Base-by-base conservation (phyloP, 1,140 invertebrate species). In the Atta cephalotes region DNA sequence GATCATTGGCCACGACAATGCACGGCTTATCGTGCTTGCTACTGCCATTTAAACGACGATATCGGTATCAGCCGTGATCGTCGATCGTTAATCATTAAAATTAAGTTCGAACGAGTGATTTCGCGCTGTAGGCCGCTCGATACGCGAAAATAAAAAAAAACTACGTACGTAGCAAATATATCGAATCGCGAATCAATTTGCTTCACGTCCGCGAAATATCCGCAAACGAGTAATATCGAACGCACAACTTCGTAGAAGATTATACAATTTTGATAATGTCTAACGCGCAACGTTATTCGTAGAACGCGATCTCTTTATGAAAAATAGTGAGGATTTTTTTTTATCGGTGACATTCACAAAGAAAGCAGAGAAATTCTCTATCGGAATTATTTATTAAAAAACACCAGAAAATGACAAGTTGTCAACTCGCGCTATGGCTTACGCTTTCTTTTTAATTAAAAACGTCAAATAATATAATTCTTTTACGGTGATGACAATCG, bases 41-140 rank as follows among this genome's bases (percentile, higher is more conserved):
- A 84, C 80, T 84, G 80, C 80, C 80, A 84, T 63, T 63, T 76
- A 84, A 51, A 28, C n/a, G 66, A 84, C 45, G 70, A 84, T 49
- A 74, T 21, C 63, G 63, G 18, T 35, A 35, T 81, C 56, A 10
- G 21, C 10, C 35, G n/a, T n/a, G 35, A 21, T 16, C 14, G 49
- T 80, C 35, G 25, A 31, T 49, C n/a, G 45, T 35, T 45, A 45
- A 45, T 45, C 39, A 45, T 45, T 60, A 56, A 81, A 81, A 39
- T 71, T 58, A 82, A 70, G 68, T 21, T 72, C 18, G 35, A 5
- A 25, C 39, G 80, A 51, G 80, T 25, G 35, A 74, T 49, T 28
- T 62, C 25, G 28, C 51, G 35, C 51, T 45, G 51, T 56, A 71
- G 18, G 25, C 28, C 31, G 31, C 63, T 70, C 45, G 63, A 72